Percentiles rank a stretch among this genome's conserved stretches.
Conservation (phyloP, 2,888 invertebrate species). For the Eupeodes latifasciatus region DNA sequence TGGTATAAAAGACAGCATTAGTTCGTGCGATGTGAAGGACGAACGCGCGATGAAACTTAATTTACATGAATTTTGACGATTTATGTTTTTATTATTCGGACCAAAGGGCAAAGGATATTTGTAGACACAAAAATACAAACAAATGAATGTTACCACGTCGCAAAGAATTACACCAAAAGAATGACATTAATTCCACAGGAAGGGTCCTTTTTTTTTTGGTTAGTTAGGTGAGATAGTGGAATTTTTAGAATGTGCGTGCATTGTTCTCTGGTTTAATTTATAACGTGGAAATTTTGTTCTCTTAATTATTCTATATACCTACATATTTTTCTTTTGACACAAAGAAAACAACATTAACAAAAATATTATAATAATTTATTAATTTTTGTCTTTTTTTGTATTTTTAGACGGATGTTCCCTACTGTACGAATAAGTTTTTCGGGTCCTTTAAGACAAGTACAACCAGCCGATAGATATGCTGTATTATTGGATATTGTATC, state of each 20-base stretch:
- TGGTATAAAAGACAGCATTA: slow-evolving; percentile 4
- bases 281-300: slow-evolving; percentile 68
- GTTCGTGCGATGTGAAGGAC: slow-evolving; percentile 67
- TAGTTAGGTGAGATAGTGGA: slow-evolving; percentile 65
- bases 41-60: slow-evolving; percentile 79
- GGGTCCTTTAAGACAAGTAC: slow-evolving; percentile 86
- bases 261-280: slow-evolving; percentile 69
- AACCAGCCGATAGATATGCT: slow-evolving; percentile 93
- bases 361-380: neutral
- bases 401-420: slow-evolving; percentile 97
- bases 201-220: slow-evolving; percentile 11
- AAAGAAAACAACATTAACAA: slow-evolving; percentile 13
- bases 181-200: slow-evolving; percentile 68
- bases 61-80: slow-evolving; percentile 79
- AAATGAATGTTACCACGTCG: slow-evolving; percentile 63
- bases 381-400: slow-evolving; percentile 9
- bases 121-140: slow-evolving; percentile 5
- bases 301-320: slow-evolving; percentile 53
- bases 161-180: slow-evolving; percentile 54
- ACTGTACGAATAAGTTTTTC: slow-evolving; percentile 97
- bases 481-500: slow-evolving; percentile 98
- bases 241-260: slow-evolving; percentile 71
- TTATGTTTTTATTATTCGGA: slow-evolving; percentile 77
- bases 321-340: slow-evolving; percentile 32
- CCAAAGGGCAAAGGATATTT: slow-evolving; percentile 43